A percentile compares a stretch with the other conserved stretches of the same genome.
Evolutionary conservation across 2,113 vertebrate genomes (phyloP).

Genomic region (Tachysurus vachellii): DNA sequence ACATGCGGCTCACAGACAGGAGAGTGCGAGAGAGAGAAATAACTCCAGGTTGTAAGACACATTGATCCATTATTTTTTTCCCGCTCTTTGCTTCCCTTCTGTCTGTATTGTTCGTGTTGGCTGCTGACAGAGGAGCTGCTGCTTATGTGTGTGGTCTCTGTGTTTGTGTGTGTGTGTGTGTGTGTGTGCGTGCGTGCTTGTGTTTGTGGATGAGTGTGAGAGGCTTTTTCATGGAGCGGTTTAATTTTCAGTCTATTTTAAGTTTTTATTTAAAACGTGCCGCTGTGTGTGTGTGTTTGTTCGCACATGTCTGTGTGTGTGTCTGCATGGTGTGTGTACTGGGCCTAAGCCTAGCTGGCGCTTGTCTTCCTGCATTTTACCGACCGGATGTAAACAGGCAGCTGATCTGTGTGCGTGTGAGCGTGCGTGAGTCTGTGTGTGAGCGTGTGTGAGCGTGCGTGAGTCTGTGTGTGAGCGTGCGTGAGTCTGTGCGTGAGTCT

Average conservation of each 20-base stretch:
- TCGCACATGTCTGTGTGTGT: neutral
- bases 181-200: neutral
- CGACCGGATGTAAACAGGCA: conserved; percentile 64
- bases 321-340: conserved; percentile 4
- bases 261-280: no score
- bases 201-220: neutral
- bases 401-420: conserved; percentile 54
- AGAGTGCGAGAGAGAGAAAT: neutral
- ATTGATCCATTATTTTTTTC: conserved; percentile 5
- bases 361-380: conserved; percentile 31
- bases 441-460: neutral
- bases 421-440: neutral
- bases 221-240: no score
- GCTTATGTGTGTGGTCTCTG: neutral
- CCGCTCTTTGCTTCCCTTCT: neutral
- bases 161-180: neutral
- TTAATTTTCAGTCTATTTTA: no score
- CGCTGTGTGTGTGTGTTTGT: neutral
- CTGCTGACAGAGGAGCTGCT: neutral
- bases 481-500: neutral
- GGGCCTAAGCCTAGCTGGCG: conserved; percentile 11
- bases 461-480: neutral
- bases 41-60: conserved; percentile 34
- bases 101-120: conserved; percentile 17
- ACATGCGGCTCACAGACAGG: conserved; percentile 10